Percentiles rank a stretch among this genome's conserved stretches.
These are phyloP conservation scores for Cavia aperea DNA, from an alignment of 2,113 vertebrate genomes.

Conservation along the genomic window DNA sequence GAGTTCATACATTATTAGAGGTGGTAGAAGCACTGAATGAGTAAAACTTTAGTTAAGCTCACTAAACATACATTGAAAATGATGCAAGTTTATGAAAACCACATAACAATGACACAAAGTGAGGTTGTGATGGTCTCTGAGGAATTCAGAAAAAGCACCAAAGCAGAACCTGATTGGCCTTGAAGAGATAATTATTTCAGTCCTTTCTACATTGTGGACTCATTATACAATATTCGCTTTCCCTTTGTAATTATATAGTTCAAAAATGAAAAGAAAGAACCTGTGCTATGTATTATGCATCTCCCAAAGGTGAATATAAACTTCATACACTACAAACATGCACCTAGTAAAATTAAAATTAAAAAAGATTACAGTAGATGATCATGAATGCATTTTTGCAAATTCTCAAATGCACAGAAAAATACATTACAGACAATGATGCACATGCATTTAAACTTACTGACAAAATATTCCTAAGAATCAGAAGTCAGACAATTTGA, in stretches of 20 bases:
- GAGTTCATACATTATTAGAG: neutral
- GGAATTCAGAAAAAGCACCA: neutral
- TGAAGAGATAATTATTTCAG: neutral
- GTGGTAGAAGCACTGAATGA: neutral
- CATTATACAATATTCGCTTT: neutral
- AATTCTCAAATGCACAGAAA: neutral
- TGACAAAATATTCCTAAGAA: neutral
- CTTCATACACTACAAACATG: neutral
- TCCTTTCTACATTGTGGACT: neutral
- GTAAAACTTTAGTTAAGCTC: neutral
- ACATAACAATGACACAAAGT: neutral
- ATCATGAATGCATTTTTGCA: neutral
- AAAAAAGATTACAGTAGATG: neutral
- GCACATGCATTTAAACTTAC: neutral
- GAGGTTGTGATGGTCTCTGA: neutral
- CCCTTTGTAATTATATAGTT: neutral
- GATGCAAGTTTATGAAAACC: neutral
- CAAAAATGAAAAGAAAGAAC: neutral
- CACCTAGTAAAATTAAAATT: neutral
- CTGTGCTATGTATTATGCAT: fast-evolving
- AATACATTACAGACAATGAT: neutral
- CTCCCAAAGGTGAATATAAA: neutral
- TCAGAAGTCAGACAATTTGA: neutral
- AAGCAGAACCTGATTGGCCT: neutral
- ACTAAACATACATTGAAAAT: neutral